phyloP scores from a whole-genome alignment of 1,140 invertebrate genomes.

The Diprion similis region DNA sequence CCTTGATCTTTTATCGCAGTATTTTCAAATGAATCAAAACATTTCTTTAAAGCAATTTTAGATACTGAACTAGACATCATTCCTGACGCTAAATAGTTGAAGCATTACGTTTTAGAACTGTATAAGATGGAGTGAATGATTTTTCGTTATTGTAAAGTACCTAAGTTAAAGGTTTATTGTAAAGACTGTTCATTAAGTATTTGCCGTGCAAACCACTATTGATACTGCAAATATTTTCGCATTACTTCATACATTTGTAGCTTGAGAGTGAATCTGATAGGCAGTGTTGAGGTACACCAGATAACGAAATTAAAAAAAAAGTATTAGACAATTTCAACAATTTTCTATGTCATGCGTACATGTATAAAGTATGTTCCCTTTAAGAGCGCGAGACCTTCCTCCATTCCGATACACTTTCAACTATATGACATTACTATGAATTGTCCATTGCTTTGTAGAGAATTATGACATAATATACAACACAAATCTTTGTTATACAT shows the following conservation, averaged over 20 bases:
- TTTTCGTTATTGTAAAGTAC: too few species aligned
- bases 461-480: constrained; percentile 25
- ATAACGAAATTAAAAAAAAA: neutral
- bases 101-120: too few species aligned
- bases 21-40: too few species aligned
- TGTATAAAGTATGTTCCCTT: neutral
- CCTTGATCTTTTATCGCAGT: too few species aligned
- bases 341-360: neutral
- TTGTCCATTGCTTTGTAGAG: constrained; percentile 30
- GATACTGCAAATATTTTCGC: neutral
- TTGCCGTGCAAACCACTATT: neutral
- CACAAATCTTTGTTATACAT: constrained; percentile 33
- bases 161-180: too few species aligned
- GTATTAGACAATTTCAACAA: constrained; percentile 10
- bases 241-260: constrained; percentile 6
- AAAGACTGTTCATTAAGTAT: neutral
- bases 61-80: too few species aligned
- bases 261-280: neutral
- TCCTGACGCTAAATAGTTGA: too few species aligned
- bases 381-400: constrained; percentile 21
- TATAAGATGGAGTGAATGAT: too few species aligned
- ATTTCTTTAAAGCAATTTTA: too few species aligned
- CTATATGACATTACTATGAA: constrained; percentile 18
- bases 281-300: neutral
- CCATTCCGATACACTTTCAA: constrained; percentile 19